phyloP scores from a whole-genome alignment of 2,888 invertebrate genomes.

The Coleophora deauratella region DNA sequence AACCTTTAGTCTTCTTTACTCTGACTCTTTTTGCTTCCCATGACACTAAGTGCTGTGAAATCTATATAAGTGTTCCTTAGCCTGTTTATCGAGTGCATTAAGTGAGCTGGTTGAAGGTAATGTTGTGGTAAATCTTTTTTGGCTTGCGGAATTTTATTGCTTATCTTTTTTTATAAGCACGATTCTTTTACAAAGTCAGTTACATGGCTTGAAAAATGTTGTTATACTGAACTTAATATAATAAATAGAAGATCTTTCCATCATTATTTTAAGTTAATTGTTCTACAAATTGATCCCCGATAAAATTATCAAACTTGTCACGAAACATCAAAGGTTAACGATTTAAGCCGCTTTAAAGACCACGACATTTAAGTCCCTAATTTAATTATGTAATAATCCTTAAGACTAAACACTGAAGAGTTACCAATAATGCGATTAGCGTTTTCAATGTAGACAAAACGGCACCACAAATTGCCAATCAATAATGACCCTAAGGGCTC shows the following conservation, averaged over 20 bases:
- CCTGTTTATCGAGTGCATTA: slow-evolving; percentile 8
- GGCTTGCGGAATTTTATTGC: too few species aligned
- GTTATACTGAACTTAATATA: too few species aligned
- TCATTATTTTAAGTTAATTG: not conserved
- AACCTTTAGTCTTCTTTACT: slow-evolving; percentile 25
- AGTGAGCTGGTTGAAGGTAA: slow-evolving; percentile 2
- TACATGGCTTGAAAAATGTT: too few species aligned
- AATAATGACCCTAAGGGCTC: slow-evolving; percentile 47
- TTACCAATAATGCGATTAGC: slow-evolving; percentile 41
- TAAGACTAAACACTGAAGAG: slow-evolving; percentile 31
- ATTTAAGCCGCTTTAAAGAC: too few species aligned
- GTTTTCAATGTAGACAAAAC: slow-evolving; percentile 42
- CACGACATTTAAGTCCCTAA: slow-evolving; percentile 11
- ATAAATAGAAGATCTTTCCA: too few species aligned
- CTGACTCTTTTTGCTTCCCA: slow-evolving; percentile 31
- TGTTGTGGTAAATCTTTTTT: not conserved
- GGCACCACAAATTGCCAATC: slow-evolving; percentile 51
- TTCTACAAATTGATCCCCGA: too few species aligned
- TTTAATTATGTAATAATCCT: slow-evolving; percentile 35
- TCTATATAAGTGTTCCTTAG: slow-evolving; percentile 9
- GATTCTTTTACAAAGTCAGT: not conserved
- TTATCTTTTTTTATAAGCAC: too few species aligned
- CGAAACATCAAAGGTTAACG: too few species aligned
- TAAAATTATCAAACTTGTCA: too few species aligned
- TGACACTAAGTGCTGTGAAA: slow-evolving; percentile 19